phyloP scores from a whole-genome alignment of 2,113 vertebrate species.

The Cheilinus undulatus region DNA sequence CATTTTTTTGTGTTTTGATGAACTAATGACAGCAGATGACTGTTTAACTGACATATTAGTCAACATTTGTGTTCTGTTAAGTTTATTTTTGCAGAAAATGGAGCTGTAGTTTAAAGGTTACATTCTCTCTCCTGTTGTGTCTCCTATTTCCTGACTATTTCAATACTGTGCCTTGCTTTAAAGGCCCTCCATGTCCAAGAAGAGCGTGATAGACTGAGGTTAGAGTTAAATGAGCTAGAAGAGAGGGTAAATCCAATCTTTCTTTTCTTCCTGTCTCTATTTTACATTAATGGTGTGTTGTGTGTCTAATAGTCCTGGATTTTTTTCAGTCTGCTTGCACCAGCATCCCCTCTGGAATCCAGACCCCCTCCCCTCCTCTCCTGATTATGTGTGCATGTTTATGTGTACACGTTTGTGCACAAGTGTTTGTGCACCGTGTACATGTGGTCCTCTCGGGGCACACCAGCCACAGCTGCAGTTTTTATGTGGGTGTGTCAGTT shows the following conservation, averaged over 20 bases:
- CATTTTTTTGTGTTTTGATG: too few relatives aligned
- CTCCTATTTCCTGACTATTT: constrained; percentile 59
- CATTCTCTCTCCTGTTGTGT: constrained; percentile 54
- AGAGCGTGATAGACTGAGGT: constrained; percentile 89
- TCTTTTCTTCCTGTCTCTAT: constrained; percentile 63
- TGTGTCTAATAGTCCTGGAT: constrained; percentile 71
- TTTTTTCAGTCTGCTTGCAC: constrained; percentile 77
- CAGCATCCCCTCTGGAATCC: constrained; percentile 68
- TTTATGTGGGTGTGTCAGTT: constrained; percentile 60
- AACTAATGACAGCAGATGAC: neutral
- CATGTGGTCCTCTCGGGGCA: constrained; percentile 27
- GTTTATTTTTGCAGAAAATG: neutral
- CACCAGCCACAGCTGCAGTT: constrained; percentile 52
- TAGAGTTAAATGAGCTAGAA: constrained; percentile 90
- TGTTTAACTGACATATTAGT: neutral
- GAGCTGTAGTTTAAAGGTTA: constrained; percentile 53
- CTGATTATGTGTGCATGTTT: constrained; percentile 57
- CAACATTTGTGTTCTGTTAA: neutral
- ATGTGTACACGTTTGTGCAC: constrained; percentile 58
- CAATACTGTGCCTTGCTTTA: constrained; percentile 83
- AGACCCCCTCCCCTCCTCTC: constrained; percentile 47
- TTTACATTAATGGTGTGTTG: constrained; percentile 70
- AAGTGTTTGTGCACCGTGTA: constrained; percentile 55
- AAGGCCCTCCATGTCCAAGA: constrained; percentile 87
- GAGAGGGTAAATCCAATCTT: constrained; percentile 89